phyloP scores from a whole-genome alignment of 2,797 vertebrate species.

The Carduelis carduelis region DNA sequence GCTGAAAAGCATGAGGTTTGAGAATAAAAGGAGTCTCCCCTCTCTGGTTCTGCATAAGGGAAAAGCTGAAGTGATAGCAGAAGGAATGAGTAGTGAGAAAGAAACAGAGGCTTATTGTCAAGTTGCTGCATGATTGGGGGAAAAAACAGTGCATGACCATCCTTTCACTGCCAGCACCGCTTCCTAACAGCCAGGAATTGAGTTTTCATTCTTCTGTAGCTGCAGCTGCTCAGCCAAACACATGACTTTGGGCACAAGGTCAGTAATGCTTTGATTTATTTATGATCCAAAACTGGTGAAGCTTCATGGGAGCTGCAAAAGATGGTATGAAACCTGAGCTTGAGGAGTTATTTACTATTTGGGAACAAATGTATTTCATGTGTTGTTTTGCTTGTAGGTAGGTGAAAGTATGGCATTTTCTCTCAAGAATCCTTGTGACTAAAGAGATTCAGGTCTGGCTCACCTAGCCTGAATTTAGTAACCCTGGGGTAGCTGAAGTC shows the following conservation, averaged over 20 bases:
- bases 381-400: neutral
- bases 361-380: neutral
- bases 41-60: neutral
- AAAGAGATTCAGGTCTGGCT: neutral
- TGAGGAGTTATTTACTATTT: neutral
- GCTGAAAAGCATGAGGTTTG: neutral
- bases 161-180: neutral
- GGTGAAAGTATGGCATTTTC: neutral
- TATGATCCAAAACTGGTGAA: neutral
- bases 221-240: neutral
- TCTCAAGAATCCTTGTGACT: neutral
- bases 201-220: neutral
- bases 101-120: neutral
- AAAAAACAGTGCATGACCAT: neutral
- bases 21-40: neutral
- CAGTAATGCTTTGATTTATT: neutral
- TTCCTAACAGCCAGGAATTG: neutral
- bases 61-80: neutral
- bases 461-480: neutral
- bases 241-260: neutral
- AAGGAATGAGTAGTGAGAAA: neutral
- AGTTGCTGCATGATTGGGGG: neutral
- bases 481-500: neutral
- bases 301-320: neutral
- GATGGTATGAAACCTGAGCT: neutral